phyloP scores from a whole-genome alignment of 64 coral and sea anemone genomes.

The Acropora tenuis region DNA sequence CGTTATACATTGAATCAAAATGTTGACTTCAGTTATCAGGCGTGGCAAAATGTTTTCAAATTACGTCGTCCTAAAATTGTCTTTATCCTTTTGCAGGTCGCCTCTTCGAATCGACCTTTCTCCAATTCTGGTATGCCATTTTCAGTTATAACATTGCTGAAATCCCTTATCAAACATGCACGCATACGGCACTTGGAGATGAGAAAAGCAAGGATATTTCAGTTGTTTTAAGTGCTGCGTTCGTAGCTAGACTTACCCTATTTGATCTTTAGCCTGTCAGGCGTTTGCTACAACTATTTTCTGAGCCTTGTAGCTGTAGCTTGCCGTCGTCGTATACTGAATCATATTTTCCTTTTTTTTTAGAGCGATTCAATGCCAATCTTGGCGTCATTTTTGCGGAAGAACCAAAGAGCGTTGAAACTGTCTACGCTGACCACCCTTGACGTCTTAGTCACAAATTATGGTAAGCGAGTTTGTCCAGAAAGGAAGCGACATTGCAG shows the following conservation, averaged over 20 bases:
- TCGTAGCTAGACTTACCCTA: no score
- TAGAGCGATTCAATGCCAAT: conserved; percentile 98
- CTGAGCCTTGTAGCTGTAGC: no score
- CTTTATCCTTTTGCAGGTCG: conserved; percentile 57
- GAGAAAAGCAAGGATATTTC: no score
- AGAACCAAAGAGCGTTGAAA: conserved; percentile 96
- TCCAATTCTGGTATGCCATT: conserved; percentile 84
- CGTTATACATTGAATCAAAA: no score
- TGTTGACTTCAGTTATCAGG: no score
- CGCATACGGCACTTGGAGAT: no score
- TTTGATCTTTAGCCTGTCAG: no score
- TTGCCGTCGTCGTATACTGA: no score
- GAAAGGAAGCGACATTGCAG: not conserved
- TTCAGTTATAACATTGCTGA: not conserved
- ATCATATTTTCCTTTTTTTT: not conserved
- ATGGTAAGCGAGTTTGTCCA: conserved; percentile 53
- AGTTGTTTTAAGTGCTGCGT: no score
- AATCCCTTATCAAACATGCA: no score
- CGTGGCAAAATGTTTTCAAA: no score
- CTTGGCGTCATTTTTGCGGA: conserved; percentile 92
- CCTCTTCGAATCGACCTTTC: conserved; percentile 85
- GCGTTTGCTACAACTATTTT: no score
- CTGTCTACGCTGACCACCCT: conserved; percentile 85
- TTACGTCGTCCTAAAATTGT: not conserved
- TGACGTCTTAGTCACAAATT: conserved; percentile 90